Conservation (phyloP, 2,113 vertebrate species). For the Trogon surrucura region DNA sequence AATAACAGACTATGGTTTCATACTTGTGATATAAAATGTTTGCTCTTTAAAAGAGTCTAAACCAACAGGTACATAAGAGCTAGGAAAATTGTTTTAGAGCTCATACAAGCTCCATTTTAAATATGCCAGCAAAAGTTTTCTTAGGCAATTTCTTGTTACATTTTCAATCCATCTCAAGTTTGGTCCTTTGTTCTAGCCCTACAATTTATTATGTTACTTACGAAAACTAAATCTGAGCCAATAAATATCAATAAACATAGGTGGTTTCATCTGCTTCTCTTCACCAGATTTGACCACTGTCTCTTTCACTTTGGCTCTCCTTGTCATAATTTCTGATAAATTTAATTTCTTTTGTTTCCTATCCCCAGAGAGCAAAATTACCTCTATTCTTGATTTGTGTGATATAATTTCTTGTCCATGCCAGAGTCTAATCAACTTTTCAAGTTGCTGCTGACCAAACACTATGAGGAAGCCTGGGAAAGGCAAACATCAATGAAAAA, state of each 20-base stretch:
- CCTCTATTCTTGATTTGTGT: neutral
- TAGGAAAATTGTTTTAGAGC: neutral
- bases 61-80: neutral
- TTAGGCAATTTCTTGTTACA: neutral
- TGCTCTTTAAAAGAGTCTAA: conserved; percentile 43
- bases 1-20: neutral
- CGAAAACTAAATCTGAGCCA: neutral
- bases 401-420: neutral
- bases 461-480: neutral
- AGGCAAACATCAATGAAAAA: neutral
- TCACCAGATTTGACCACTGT: neutral
- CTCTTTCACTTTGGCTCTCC: neutral
- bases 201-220: neutral
- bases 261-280: neutral
- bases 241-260: neutral
- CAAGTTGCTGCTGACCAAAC: neutral
- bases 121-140: neutral
- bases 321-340: neutral
- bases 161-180: conserved; percentile 18
- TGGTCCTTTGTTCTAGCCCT: conserved; percentile 20
- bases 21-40: conserved; percentile 15
- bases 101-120: conserved; percentile 18
- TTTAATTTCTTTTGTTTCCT: neutral
- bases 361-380: neutral
- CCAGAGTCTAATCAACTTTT: neutral